Conservation (phyloP, 2,113 vertebrate genomes). For the Solea solea region DNA sequence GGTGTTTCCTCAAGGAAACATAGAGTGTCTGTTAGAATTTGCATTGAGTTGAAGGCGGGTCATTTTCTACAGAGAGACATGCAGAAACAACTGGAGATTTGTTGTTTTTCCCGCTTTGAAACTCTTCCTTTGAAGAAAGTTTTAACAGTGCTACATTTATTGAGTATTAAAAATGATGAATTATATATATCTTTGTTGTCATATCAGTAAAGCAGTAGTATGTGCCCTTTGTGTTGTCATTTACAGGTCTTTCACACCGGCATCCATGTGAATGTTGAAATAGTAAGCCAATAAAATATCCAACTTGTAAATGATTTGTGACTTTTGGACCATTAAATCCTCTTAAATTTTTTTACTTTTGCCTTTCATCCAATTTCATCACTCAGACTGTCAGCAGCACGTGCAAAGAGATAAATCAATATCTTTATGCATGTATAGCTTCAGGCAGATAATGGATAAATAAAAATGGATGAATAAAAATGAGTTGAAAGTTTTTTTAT, state of each 20-base stretch:
- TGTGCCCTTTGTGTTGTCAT: too few species aligned
- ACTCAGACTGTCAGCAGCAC: neutral
- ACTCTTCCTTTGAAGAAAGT: conserved; percentile 44
- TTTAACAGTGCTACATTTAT: conserved; percentile 37
- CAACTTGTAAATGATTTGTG: neutral
- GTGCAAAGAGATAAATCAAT: neutral
- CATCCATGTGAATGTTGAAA: neutral
- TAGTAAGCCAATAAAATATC: neutral
- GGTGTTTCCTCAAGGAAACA: conserved; percentile 69
- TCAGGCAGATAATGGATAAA: conserved; percentile 22
- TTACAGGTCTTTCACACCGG: too few species aligned
- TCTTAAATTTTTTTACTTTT: neutral
- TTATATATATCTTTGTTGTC: neutral
- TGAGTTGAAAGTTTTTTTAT: neutral
- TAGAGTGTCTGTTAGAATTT: conserved; percentile 63
- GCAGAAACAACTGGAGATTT: conserved; percentile 31
- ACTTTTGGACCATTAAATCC: neutral
- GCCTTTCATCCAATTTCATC: neutral
- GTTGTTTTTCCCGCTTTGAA: conserved; percentile 42
- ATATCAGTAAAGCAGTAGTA: neutral
- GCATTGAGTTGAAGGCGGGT: conserved; percentile 66
- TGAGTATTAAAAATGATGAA: neutral
- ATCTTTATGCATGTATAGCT: conserved; percentile 8
- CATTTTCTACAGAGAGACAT: conserved; percentile 55
- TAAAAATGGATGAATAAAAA: neutral